phyloP scores from a whole-genome alignment of 2,113 vertebrate species.

The Spizaetus ornatus region DNA sequence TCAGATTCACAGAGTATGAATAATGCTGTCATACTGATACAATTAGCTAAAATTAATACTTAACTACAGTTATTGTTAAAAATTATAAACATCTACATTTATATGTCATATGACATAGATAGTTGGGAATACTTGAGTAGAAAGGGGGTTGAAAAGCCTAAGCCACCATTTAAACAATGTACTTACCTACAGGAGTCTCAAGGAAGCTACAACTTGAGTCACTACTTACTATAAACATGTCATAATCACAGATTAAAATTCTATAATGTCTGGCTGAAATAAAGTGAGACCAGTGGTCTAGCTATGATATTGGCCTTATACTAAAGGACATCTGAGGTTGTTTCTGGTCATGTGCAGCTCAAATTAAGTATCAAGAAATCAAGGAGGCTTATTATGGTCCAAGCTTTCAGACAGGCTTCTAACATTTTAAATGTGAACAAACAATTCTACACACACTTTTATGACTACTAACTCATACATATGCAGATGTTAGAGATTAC shows the following conservation, averaged over 20 bases:
- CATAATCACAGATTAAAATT: neutral
- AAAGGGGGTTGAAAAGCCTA: neutral
- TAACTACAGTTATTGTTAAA: neutral
- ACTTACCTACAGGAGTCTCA: conserved; percentile 7
- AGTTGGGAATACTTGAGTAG: neutral
- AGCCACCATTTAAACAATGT: neutral
- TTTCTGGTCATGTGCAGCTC: neutral
- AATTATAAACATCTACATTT: neutral
- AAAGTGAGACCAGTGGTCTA: neutral
- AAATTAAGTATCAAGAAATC: neutral
- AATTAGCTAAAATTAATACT: neutral
- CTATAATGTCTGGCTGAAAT: neutral
- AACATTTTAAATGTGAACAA: neutral
- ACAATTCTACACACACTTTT: neutral
- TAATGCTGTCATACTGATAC: neutral
- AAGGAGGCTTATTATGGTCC: neutral
- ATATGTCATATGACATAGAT: neutral
- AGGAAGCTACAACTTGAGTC: neutral
- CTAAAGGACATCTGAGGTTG: neutral
- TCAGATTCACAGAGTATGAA: neutral
- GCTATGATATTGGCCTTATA: neutral
- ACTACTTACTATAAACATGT: neutral
- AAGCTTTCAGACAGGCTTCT: neutral
- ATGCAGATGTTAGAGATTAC: neutral
- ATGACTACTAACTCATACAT: neutral